Conservation (phyloP, 2,888 invertebrate species). For the Alloplasta piceator region DNA sequence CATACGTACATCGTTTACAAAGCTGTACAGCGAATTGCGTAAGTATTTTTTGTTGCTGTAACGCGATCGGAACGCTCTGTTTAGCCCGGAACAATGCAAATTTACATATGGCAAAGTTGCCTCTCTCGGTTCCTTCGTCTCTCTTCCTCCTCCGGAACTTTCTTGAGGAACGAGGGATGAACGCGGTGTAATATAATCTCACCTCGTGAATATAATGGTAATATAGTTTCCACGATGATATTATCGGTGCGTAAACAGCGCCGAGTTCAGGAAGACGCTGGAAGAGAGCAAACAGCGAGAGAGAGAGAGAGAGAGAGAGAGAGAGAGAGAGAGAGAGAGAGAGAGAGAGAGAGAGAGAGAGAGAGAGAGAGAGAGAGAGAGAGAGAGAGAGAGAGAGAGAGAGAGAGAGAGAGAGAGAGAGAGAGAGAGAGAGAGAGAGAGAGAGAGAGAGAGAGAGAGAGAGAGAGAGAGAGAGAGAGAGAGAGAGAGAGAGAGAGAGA, state of each 20-base stretch:
- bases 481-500: not conserved
- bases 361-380: not conserved
- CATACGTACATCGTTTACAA: slow-evolving; percentile 16
- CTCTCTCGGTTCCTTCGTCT: slow-evolving; percentile 20
- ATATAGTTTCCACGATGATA: slow-evolving; percentile 61
- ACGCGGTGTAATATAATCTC: slow-evolving; percentile 55
- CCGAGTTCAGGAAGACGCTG: not conserved
- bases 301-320: slow-evolving; percentile 31
- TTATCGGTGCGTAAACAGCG: slow-evolving; percentile 61
- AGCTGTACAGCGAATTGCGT: slow-evolving; percentile 43
- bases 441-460: slow-evolving; percentile 7
- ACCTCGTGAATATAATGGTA: slow-evolving; percentile 61
- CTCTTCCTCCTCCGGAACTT: not conserved
- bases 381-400: slow-evolving; percentile 4
- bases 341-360: not conserved
- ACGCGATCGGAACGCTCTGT: slow-evolving; percentile 56
- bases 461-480: not conserved
- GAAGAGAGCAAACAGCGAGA: not conserved
- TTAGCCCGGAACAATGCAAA: slow-evolving; percentile 60
- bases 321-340: slow-evolving; percentile 7
- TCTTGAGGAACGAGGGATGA: slow-evolving; percentile 21
- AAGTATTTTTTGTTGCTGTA: slow-evolving; percentile 40
- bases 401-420: slow-evolving; percentile 12
- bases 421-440: slow-evolving; percentile 6
- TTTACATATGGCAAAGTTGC: slow-evolving; percentile 60